Percentiles rank a stretch among this genome's conserved stretches.
These are phyloP conservation scores for Heliornis fulica DNA, from an alignment of 2,113 vertebrate species.

Conservation along the genomic window DNA sequence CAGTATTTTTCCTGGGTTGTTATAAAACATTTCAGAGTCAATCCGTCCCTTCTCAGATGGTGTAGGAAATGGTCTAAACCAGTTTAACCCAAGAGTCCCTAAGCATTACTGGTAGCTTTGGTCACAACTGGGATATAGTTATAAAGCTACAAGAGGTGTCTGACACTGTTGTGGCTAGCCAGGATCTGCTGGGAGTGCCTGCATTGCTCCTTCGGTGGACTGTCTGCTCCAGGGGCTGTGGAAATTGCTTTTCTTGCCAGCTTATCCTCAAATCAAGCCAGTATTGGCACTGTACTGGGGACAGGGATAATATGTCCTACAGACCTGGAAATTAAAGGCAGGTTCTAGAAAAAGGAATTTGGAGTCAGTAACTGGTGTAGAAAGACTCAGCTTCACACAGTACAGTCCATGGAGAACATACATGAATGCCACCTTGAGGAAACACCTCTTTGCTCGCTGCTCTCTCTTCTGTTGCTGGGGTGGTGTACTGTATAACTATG, in stretches of 20 bases:
- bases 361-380: background rate
- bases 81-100: background rate
- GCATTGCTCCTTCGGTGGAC: fast-evolving
- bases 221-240: background rate
- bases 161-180: fast-evolving
- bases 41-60: background rate
- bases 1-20: background rate
- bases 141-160: background rate
- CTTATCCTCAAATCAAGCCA: background rate
- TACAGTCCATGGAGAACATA: fast-evolving
- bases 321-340: background rate
- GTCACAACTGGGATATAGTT: background rate
- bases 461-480: background rate
- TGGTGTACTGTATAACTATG: background rate
- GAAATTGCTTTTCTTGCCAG: background rate
- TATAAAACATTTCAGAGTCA: background rate
- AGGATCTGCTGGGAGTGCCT: background rate
- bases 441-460: background rate
- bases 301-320: background rate
- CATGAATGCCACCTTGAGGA: background rate
- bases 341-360: background rate
- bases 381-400: background rate
- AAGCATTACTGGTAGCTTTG: background rate
- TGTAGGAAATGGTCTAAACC: background rate
- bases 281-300: background rate